These are phyloP conservation scores for Eumeta japonica DNA, from an alignment of 1,140 invertebrate genomes.

Conservation along the genomic window DNA sequence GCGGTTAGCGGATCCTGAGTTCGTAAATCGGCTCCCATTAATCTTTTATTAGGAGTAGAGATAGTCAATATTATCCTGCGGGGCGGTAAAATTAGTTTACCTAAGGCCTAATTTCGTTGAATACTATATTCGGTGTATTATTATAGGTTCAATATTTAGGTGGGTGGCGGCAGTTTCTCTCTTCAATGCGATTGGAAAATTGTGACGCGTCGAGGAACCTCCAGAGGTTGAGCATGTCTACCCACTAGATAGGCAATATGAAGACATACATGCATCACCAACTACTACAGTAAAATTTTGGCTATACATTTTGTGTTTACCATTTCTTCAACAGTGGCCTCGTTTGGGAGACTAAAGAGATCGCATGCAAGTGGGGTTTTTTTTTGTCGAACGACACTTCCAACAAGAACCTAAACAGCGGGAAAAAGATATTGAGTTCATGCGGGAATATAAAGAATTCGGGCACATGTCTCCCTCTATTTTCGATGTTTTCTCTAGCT, in stretches of 20 bases:
- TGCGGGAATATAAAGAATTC: too few species aligned
- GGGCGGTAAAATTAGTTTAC: too few species aligned
- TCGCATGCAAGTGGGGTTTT: neutral
- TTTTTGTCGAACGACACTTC: neutral
- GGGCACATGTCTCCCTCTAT: too few species aligned
- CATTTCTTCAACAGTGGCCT: neutral
- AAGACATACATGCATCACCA: neutral
- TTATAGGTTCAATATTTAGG: too few species aligned
- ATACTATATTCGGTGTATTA: too few species aligned
- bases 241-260: neutral
- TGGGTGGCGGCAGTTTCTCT: neutral
- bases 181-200: neutral
- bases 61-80: too few species aligned
- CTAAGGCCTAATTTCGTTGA: too few species aligned
- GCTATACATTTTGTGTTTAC: neutral
- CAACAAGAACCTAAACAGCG: neutral
- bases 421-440: too few species aligned
- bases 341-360: neutral
- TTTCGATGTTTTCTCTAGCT: too few species aligned
- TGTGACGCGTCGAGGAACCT: neutral
- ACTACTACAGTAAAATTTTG: neutral
- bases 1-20: too few species aligned
- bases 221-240: neutral
- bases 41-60: too few species aligned
- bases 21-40: too few species aligned